phyloP scores from a whole-genome alignment of 2,888 invertebrate species.

The Ommatoiulus sabulosus region DNA sequence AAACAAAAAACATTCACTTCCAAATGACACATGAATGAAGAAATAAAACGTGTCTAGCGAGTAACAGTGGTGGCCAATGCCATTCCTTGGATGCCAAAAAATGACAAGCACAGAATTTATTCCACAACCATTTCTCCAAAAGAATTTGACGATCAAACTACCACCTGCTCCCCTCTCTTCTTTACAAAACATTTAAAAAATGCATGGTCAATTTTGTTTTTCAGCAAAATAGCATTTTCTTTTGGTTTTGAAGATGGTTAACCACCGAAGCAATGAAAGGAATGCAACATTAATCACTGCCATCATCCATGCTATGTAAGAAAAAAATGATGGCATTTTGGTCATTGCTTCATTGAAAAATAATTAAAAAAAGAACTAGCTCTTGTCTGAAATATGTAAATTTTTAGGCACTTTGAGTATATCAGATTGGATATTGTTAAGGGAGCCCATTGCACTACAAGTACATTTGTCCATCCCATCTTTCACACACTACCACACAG shows the following conservation, averaged over 20 bases:
- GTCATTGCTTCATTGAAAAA: constrained; percentile 47
- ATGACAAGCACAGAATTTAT: constrained; percentile 54
- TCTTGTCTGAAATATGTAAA: not conserved
- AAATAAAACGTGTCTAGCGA: constrained; percentile 24
- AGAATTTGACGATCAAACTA: constrained; percentile 41
- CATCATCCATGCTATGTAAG: constrained; percentile 32
- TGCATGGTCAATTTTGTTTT: constrained; percentile 35
- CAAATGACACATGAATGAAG: constrained; percentile 47
- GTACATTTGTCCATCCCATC: constrained; percentile 44
- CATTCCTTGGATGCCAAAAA: constrained; percentile 52
- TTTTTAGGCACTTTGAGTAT: constrained; percentile 44
- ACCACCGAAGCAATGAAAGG: constrained; percentile 37
- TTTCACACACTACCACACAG: constrained; percentile 28
- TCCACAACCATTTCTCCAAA: constrained; percentile 57
- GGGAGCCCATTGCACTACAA: constrained; percentile 31
- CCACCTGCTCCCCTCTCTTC: constrained; percentile 55
- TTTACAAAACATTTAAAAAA: constrained; percentile 31
- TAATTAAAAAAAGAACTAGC: not conserved
- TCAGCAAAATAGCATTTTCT: not conserved
- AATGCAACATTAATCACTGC: constrained; percentile 45
- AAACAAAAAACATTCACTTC: constrained; percentile 52
- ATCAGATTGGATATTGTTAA: not conserved
- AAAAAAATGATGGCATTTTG: constrained; percentile 42
- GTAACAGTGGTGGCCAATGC: constrained; percentile 47
- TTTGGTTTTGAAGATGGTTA: constrained; percentile 7